phyloP scores from a whole-genome alignment of 2,113 vertebrate genomes.

The Indri indri region DNA sequence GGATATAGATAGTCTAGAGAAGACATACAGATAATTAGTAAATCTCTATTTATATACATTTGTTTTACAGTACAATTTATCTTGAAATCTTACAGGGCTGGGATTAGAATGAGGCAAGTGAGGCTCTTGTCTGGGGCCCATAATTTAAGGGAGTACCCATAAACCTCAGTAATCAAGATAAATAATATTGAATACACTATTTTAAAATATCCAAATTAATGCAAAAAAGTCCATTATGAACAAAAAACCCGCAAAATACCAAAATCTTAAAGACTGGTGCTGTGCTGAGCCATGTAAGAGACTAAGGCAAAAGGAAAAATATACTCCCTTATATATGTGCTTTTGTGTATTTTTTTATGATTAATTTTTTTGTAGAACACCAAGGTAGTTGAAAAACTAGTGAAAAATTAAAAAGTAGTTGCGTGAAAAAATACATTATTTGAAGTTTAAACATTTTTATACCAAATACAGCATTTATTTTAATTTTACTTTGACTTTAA shows the following conservation, averaged over 20 bases:
- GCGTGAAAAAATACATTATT: not conserved
- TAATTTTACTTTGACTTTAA: constrained; percentile 32
- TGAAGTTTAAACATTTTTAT: constrained; percentile 33
- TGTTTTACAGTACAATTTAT: not conserved
- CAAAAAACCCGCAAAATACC: not conserved
- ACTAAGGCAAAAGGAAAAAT: not conserved
- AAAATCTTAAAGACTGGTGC: not conserved
- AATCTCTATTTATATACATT: constrained; percentile 6
- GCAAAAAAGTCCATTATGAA: not conserved
- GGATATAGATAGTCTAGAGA: not conserved
- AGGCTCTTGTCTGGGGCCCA: not conserved
- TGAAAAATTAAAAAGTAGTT: not conserved
- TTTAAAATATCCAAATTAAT: constrained; percentile 4
- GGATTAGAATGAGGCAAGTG: not conserved
- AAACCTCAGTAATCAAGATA: constrained; percentile 40
- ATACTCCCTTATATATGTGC: not conserved
- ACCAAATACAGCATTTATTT: not conserved
- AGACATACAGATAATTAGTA: not conserved
- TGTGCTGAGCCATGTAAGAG: not conserved
- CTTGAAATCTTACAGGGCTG: not conserved
- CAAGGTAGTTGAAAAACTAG: not conserved
- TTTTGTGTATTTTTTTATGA: not conserved
- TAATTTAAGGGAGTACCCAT: not conserved
- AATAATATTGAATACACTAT: not conserved
- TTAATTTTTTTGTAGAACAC: not conserved